phyloP scores from a whole-genome alignment of 1,140 invertebrate genomes.

The Solenopsis fugax region DNA sequence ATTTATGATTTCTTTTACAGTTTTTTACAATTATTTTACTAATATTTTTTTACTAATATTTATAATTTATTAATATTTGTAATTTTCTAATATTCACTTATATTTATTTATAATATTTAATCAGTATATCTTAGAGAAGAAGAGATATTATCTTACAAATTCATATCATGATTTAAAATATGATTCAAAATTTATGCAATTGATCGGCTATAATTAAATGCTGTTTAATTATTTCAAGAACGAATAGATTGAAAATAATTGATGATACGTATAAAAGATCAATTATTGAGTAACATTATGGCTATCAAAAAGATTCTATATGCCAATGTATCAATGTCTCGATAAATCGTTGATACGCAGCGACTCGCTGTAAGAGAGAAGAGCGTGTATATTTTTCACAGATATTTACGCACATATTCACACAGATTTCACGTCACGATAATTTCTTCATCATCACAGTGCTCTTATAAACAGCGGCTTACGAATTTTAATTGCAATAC shows the following conservation, averaged over 20 bases:
- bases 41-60: not conserved
- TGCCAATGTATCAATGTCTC: slow-evolving; percentile 1
- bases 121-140: not conserved
- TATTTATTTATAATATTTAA: not conserved
- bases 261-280: not conserved
- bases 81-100: not conserved
- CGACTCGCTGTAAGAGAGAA: slow-evolving; percentile 15
- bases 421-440: slow-evolving; percentile 46
- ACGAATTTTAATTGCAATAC: slow-evolving; percentile 45
- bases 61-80: not conserved
- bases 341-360: not conserved
- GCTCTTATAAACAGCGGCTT: slow-evolving; percentile 39
- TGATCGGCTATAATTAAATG: not conserved
- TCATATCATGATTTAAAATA: not conserved
- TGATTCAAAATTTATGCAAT: not conserved
- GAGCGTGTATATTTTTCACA: not conserved
- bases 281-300: not conserved
- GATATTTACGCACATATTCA: slow-evolving; percentile 11
- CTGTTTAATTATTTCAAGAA: slow-evolving; percentile 7
- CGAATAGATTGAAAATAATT: not conserved
- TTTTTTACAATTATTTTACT: not conserved
- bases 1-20: not conserved
- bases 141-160: not conserved
- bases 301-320: not conserved
- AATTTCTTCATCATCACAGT: slow-evolving; percentile 55